Base-by-base conservation (phyloP, 2,113 vertebrate species). In the Cacatua alba region DNA sequence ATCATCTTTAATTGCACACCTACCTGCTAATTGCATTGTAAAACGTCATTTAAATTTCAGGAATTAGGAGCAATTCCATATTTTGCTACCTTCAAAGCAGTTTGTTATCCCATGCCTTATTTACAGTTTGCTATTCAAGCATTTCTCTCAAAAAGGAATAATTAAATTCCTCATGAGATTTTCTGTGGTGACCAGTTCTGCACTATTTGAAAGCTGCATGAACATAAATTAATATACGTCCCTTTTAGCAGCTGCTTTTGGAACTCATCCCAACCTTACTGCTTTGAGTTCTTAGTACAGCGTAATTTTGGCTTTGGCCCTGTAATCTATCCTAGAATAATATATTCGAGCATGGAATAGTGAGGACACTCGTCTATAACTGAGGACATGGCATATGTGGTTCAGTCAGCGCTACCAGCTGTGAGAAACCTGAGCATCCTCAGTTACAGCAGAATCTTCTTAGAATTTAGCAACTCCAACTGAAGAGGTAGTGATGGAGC, bases 401-500 rank as follows among this genome's bases (percentile, higher is more conserved):
- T 75, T 92, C 94, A 92, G 91, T 87, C 31, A 0, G 76, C 2
- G 1, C 62, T 94, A 95, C 86, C 94, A 97, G 96, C 91, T 95
- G 95, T 95, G 95, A 91, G 95, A 95, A 97, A 96, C 94, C 70
- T 93, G 87, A 96, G 75, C 95, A 88, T 82, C 93, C 85, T 72
- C 78, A 53, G 91, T 68, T 82, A 95, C 35, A 92, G 86, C 86
- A 91, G 84, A 94, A 91, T 82, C 94, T 79, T 79, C 88, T 46
- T 78, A 93, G 82, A 93, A 96, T 88, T 89, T 84, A 94, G 88
- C 31, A 0, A 57, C 88, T 95, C 71, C 81, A 89, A 0, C 53
- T 37, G 90, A 94, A 91, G 92, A 92, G 82, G 88, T 87, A 95
- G 88, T 84, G 95, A 92, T 82, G 81, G 81, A 96, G 67, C 80